Evolutionary conservation across 2,888 invertebrate genomes (phyloP), one percentile per base, ranked within the genome.

Genomic region (Podabrus alpinus): DNA sequence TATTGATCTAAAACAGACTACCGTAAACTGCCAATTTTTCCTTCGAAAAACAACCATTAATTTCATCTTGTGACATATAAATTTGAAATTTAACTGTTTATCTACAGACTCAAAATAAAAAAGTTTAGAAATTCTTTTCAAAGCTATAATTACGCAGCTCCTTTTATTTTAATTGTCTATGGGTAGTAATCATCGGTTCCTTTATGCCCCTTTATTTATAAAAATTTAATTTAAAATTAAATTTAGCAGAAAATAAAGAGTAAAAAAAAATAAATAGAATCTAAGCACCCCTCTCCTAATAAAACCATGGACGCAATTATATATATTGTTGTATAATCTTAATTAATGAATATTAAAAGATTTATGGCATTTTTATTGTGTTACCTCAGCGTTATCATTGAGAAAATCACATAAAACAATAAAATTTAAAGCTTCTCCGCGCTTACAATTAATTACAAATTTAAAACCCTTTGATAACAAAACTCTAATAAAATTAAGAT

Each of bases 101-200:
- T 64, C 62, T 64, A 19, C 19, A 21, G 19, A 64, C n/a, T 64
- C 13, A 64, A 64, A 64, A 64, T 64, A 16, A 64, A 64, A 64
- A 64, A 21, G 15, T 64, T 19, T 19, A 64, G 21, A 64, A 64
- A 64, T 19, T 64, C 21, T 64, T 19, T 64, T n/a, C 19, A 64
- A 64, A 64, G 21, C 62, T 64, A 64, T 64, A 64, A 64, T 64
- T 64, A 64, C 62, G 62, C 21, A 64, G 62, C 62, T 64, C n/a
- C 62, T 64, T 19, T 64, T 61, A 17, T 64, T 21, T 64, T 64
- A 64, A 64, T 64, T 64, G 62, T 64, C 17, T 64, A 64, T 64
- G 17, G 21, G 21, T 19, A 21, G 21, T 64, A 64, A 64, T 64
- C 21, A 21, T n/a, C 62, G 17, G 62, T 21, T 64, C n/a, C 62